Conservation (phyloP, 2,888 invertebrate genomes). For the Campopleginae sp. region DNA sequence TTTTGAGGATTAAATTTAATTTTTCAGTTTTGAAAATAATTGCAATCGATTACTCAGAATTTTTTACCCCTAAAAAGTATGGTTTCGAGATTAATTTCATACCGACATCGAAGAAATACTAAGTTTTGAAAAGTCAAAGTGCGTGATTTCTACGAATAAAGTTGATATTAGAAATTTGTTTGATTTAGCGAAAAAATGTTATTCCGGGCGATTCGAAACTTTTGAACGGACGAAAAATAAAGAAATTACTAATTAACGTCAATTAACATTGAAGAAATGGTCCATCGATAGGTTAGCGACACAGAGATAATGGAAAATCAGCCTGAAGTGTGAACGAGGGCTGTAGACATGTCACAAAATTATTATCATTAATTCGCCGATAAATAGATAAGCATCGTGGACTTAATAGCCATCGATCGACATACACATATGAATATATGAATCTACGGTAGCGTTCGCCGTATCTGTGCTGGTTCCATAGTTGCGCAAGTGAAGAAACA, state of each 20-base stretch:
- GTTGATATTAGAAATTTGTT: too few relatives aligned
- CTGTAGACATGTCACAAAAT: not conserved
- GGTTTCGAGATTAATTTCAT: too few relatives aligned
- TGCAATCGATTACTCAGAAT: too few relatives aligned
- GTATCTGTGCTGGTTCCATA: conserved; percentile 7
- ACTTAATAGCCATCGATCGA: not conserved
- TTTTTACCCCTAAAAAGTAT: too few relatives aligned
- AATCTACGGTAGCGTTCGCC: conserved; percentile 15
- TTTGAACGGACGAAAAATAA: not conserved
- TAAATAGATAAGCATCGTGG: not conserved
- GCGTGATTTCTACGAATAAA: too few relatives aligned
- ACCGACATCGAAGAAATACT: too few relatives aligned
- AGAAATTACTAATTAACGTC: not conserved
- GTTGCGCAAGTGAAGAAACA: conserved; percentile 40
- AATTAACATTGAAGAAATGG: not conserved
- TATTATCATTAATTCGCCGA: conserved; percentile 1
- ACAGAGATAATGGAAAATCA: not conserved
- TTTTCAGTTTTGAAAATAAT: too few relatives aligned
- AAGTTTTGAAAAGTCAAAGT: too few relatives aligned
- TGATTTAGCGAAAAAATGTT: not conserved
- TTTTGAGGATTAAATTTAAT: too few relatives aligned
- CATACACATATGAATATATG: conserved; percentile 18
- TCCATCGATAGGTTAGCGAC: not conserved
- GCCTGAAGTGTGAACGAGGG: not conserved
- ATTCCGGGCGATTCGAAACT: not conserved